phyloP scores from a whole-genome alignment of 2,797 vertebrate genomes.

The Rhinella marina region DNA sequence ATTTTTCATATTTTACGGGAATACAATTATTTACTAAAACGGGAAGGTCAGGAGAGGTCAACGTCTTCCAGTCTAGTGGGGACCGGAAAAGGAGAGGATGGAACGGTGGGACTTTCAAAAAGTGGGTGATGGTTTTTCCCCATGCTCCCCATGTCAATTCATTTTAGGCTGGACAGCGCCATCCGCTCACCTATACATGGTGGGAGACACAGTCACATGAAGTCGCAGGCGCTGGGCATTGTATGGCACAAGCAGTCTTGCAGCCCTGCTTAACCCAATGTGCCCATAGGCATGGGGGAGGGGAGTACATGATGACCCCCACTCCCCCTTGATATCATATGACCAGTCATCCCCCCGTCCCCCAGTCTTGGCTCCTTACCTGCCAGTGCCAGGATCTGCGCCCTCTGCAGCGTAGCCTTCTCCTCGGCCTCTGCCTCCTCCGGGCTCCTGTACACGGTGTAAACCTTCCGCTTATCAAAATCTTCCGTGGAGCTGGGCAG shows the following conservation, averaged over 20 bases:
- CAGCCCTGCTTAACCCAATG: no score
- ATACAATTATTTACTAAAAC: no score
- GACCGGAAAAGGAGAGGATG: no score
- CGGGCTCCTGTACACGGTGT: slow-evolving; percentile 89
- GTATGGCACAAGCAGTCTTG: neutral
- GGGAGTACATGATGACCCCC: neutral
- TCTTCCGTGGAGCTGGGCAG: slow-evolving; percentile 91
- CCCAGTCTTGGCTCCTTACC: slow-evolving; percentile 78
- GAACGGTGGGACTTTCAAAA: no score
- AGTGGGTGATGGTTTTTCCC: no score
- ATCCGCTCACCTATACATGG: no score
- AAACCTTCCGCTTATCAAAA: slow-evolving; percentile 98
- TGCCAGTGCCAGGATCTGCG: slow-evolving; percentile 97
- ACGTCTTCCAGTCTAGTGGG: no score
- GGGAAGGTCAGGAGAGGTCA: no score
- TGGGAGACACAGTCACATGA: neutral
- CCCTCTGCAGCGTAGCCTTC: slow-evolving; percentile 81
- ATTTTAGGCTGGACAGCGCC: no score
- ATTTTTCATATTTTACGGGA: no score
- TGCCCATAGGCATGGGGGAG: no score
- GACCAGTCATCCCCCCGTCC: neutral
- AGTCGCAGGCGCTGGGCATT: neutral
- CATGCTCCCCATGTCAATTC: no score
- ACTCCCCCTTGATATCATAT: neutral
- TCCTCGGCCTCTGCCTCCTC: slow-evolving; percentile 67